Evolutionary conservation across 92 coral and sea anemone species (phyloP), one percentile per base, ranked within the genome.

Genomic region (Phymanthus crucifer): DNA sequence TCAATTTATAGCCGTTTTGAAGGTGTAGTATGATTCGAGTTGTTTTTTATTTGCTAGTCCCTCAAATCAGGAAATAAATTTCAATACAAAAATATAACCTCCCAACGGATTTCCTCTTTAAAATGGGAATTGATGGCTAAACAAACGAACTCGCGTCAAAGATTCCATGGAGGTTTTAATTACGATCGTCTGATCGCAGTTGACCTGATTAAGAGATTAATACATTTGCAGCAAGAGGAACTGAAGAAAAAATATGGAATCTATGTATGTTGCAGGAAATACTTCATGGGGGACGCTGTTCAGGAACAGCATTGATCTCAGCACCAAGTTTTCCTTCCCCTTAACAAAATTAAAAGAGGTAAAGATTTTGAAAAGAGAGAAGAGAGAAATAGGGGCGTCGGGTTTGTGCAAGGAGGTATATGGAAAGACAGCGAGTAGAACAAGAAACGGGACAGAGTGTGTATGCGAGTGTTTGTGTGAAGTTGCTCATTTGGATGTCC

Each of bases 131-230:
- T 77, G 88, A 85, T 72, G 85, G 46, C 82, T 67, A 88, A 88
- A 84, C 89, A 84, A 54, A 40, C 88, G 37, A 33, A n/a, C 18
- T 18, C 37, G 66, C 90, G 90, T 76, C 89, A 85, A 64, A n/a
- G 71, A 35, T 73, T 72, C 80, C 78, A 76, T 80, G 87, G 87
- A 83, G 81, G 97, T 92, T 90, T 92, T 92, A 92, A 92, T 92
- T 90, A 92, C 89, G 77, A 84, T 86, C 80, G 35, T 64, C 71
- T 80, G 89, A 86, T 76, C 74, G 77, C 85, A 68, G 81, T 70
- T 36, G 70, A 91, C 79, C 86, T 92, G 91, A 92, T 92, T 90
- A 89, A 74, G 75, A 87, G 90, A 92, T 90, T 92, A 92, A 83
- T 83, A 78, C 76, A 80, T 76, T 43, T 87, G 83, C 83, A 89